Base-by-base conservation (phyloP, 2,113 vertebrate species). In the Burhinus bistriatus region DNA sequence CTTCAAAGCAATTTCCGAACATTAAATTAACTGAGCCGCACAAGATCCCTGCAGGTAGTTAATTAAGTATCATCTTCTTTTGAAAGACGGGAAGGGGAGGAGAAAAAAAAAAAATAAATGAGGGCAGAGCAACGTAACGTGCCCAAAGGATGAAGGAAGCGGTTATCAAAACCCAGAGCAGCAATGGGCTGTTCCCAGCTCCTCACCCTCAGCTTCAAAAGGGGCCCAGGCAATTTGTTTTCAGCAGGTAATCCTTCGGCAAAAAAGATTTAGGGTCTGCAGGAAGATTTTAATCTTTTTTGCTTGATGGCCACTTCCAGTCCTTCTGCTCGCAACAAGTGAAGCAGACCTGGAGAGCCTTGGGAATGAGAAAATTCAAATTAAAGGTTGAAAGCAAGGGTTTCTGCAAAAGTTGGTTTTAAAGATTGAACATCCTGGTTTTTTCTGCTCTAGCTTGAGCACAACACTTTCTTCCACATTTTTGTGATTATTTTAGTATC, bases 1-100 rank as follows among this genome's bases (percentile, higher is more conserved):
- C 91, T 90, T 52, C 73, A 85, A 88, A 94, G 69, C 83, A 22
- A 15, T 86, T 89, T 70, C 62, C 3, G 0, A 47, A 52, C 55
- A 4, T 73, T 38, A 78, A 32, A 5, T 73, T 38, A 78, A n/a
- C 59, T 15, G 34, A 82, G 94, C 87, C 71, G 40, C 66, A 21
- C 42, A 36, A 52, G 36, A 51, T 65, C 86, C 83, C 83, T n/a
- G 75, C 22, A 84, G 94, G 80, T 59, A 70, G 29, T 65, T 76
- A 80, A 89, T 93, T 91, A 93, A 84, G 44, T 42, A 62, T 34
- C 64, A 40, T 54, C 61, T 49, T 72, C 82, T 68, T 75, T 5
- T 49, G 58, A 87, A 87, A 76, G 71, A 47, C 32, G 59, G 40
- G 27, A 82, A 9, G 26, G 32, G n/a, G n/a, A n/a, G n/a, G 78